These are phyloP conservation scores for Anas capensis DNA, from an alignment of 2,797 vertebrate species.

Conservation along the genomic window DNA sequence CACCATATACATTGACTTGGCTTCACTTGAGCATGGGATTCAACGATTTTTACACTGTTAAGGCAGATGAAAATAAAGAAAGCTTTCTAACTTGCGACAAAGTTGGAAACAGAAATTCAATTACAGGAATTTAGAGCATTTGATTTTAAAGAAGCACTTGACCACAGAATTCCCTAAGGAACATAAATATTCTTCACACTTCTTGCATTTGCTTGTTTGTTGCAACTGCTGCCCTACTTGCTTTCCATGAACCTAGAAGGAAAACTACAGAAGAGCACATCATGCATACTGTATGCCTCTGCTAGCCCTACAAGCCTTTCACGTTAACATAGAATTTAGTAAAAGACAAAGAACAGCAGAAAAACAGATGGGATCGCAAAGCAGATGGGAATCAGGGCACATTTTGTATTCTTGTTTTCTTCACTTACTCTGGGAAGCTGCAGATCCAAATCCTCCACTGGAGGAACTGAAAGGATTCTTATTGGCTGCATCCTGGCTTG, in stretches of 20 bases:
- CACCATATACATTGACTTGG: neutral
- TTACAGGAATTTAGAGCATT: neutral
- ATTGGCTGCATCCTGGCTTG: slow-evolving; percentile 94
- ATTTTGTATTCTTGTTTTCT: slow-evolving; percentile 36
- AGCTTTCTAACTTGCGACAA: neutral
- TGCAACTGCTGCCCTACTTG: neutral
- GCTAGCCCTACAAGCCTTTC: neutral
- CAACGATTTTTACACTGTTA: neutral
- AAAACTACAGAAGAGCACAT: neutral
- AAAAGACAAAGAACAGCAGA: neutral
- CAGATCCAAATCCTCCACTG: slow-evolving; percentile 85
- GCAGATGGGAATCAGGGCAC: slow-evolving; percentile 32
- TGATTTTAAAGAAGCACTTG: neutral
- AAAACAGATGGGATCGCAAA: slow-evolving; percentile 31
- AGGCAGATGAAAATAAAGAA: neutral
- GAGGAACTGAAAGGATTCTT: slow-evolving; percentile 93
- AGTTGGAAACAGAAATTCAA: neutral
- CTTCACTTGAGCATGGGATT: neutral
- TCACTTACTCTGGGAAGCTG: slow-evolving; percentile 79
- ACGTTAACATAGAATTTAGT: neutral
- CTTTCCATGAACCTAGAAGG: neutral
- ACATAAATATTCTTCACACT: neutral
- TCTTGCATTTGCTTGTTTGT: neutral
- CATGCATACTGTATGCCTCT: neutral
- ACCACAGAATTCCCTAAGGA: neutral